Conservation (phyloP, 1,140 invertebrate genomes). For the Musca domestica region DNA sequence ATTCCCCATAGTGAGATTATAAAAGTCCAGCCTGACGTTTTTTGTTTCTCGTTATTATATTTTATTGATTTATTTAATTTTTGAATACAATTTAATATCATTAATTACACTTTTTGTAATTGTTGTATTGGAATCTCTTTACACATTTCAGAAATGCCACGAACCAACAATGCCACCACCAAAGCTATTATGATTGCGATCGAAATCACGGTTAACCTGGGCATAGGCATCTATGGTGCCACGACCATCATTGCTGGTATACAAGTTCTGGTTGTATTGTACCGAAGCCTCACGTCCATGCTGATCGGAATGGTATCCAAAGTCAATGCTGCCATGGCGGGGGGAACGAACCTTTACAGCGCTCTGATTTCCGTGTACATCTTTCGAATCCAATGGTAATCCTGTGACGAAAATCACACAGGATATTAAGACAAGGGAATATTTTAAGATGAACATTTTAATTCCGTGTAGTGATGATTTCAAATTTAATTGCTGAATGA, state of each 20-base stretch:
- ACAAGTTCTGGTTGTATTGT: conserved; percentile 45
- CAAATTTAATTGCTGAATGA: no score
- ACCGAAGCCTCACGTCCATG: conserved; percentile 32
- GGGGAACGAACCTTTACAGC: not conserved
- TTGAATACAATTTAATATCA: no score
- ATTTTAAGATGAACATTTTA: not conserved
- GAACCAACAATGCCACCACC: conserved; percentile 28
- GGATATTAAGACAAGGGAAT: not conserved
- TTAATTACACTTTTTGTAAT: no score
- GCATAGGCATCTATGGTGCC: conserved; percentile 43
- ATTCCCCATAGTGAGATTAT: no score
- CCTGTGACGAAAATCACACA: not conserved
- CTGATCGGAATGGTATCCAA: conserved; percentile 30
- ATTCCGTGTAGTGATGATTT: no score
- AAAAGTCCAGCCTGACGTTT: no score
- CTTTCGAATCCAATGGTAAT: not conserved
- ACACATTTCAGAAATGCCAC: conserved; percentile 33
- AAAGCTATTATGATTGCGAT: conserved; percentile 38
- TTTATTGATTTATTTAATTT: no score
- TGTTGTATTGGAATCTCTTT: no score
- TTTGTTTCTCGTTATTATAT: no score
- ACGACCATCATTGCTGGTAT: conserved; percentile 39
- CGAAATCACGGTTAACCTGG: conserved; percentile 40
- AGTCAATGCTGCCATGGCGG: not conserved
- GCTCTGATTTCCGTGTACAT: not conserved